A percentile compares a stretch with the other conserved stretches of the same genome.
Conservation (phyloP, 1,140 invertebrate species). For the Ceratina calcarata region DNA sequence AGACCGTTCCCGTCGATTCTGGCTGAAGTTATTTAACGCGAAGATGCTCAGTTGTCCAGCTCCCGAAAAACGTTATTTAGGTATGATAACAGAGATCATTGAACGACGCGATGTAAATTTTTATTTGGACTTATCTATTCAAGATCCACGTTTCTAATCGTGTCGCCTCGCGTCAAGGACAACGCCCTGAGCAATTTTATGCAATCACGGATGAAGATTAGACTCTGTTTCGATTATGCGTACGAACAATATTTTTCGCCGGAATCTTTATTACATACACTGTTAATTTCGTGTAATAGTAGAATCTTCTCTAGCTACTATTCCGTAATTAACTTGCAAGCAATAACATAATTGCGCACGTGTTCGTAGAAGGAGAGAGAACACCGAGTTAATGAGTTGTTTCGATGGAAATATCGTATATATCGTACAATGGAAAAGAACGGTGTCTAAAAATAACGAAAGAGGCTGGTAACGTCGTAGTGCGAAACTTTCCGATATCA, state of each 20-base stretch:
- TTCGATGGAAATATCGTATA: not conserved
- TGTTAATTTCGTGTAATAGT: not conserved
- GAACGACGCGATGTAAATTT: too few relatives aligned
- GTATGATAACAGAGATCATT: too few relatives aligned
- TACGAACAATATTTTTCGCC: not conserved
- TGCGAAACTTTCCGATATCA: not conserved
- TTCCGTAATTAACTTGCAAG: conserved; percentile 4
- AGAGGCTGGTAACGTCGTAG: not conserved
- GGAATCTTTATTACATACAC: too few relatives aligned
- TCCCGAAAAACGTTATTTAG: too few relatives aligned
- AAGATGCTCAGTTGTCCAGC: too few relatives aligned
- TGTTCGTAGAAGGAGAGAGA: not conserved
- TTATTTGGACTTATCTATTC: too few relatives aligned
- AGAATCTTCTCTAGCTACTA: too few relatives aligned
- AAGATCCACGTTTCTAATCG: not conserved
- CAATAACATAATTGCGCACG: not conserved
- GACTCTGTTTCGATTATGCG: not conserved
- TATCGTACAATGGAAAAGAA: not conserved
- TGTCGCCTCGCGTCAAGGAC: not conserved
- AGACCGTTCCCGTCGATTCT: too few relatives aligned
- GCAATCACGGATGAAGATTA: conserved; percentile 11
- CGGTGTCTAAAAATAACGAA: too few relatives aligned
- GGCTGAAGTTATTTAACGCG: too few relatives aligned
- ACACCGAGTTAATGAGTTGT: not conserved
- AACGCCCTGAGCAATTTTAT: not conserved